Base-by-base conservation (phyloP, 1,140 invertebrate species). In the Tetramorium simillimum region DNA sequence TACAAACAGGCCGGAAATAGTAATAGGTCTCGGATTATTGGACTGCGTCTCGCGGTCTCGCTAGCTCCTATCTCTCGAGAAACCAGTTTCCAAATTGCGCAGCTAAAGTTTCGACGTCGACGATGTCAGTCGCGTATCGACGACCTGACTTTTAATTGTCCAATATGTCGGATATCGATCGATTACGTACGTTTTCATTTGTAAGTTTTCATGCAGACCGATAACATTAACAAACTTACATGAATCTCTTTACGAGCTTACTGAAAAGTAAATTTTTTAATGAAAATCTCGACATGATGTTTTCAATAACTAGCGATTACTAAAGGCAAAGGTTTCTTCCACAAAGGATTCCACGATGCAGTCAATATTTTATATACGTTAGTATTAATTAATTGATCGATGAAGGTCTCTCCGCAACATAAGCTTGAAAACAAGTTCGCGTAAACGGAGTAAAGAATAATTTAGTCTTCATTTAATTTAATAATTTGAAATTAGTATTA, bases 21-120 rank as follows among this genome's bases (percentile, higher is more conserved):
- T 87, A 89, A 89, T 72, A 76, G 60, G 53, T 85, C 85, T 40
- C 51, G 14, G 24, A 85, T 58, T 84, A 73, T 84, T 49, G 33
- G n/a, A 7, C 16, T 14, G n/a, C 21, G 10, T 28, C 24, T 49
- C 53, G 21, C 60, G n/a, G 16, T 28, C 18, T 40, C 43, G 72
- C 78, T 70, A 65, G 58, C 58, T 76, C 21, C 51, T 76, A 67
- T 67, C 53, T 56, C 60, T 16, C 10, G 63, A 28, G 88, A 73
- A 89, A 90, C 85, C 87, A 90, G 85, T 89, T 90, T 90, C 70
- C 51, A 62, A 89, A 91, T 60, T 90, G 72, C 70, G 75, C 49
- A 21, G 73, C 78, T 81, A 49, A 67, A 51, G 65, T 76, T 56
- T 28, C 65, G 56, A 65, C 62, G 18, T 28, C 65, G 63, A 65